phyloP scores from a whole-genome alignment of 1,140 invertebrate species.

The Nymphalis io region DNA sequence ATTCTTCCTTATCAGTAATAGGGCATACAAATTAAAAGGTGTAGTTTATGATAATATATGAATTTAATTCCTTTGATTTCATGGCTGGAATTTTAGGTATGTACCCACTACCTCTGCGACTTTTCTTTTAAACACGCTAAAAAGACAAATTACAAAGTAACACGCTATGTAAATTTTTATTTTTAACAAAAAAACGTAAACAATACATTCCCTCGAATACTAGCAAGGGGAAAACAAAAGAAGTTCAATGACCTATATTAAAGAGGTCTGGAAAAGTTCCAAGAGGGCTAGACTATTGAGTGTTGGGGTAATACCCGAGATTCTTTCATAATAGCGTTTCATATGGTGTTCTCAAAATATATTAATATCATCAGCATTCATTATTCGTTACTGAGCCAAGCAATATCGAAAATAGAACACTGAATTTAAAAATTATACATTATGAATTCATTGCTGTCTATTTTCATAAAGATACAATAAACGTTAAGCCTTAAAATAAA shows the following conservation, averaged over 20 bases:
- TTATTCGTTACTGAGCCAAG: neutral
- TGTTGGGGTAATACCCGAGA: conserved; percentile 22
- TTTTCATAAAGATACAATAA: too few relatives aligned
- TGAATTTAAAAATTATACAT: too few relatives aligned
- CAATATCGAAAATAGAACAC: neutral
- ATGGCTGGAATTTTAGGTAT: too few relatives aligned
- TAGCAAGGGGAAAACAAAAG: conserved; percentile 14
- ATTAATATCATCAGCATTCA: neutral
- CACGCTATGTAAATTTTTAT: neutral
- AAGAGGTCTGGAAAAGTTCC: conserved; percentile 28
- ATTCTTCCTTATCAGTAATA: too few relatives aligned
- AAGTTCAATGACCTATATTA: conserved; percentile 31
- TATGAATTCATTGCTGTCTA: too few relatives aligned
- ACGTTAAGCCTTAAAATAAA: too few relatives aligned
- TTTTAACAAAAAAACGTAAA: conserved; percentile 13
- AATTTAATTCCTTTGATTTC: too few relatives aligned
- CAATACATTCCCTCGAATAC: conserved; percentile 15
- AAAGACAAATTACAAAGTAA: neutral
- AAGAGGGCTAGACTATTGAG: conserved; percentile 23
- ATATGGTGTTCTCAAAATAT: neutral
- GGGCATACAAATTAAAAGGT: too few relatives aligned
- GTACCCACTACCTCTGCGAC: too few relatives aligned
- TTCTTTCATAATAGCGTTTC: conserved; percentile 14
- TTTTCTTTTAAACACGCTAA: neutral
- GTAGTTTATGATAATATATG: too few relatives aligned